A percentile compares a stretch with the other conserved stretches of the same genome.
Conservation (phyloP, 2,113 vertebrate species). For the Dromas ardeola region DNA sequence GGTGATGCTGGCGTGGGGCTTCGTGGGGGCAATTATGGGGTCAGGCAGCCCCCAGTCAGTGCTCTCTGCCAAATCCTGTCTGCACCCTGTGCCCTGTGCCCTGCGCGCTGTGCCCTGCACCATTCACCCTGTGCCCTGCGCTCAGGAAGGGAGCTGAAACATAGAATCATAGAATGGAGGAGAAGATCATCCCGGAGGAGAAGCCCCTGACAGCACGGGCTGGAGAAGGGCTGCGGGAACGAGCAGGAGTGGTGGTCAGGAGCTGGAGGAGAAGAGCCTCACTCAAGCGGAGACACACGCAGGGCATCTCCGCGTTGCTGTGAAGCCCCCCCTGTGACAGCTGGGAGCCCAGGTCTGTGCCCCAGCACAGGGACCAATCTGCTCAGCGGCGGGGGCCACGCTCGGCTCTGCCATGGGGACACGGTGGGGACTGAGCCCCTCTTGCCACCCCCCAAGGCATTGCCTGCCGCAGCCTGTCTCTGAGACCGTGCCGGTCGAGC, state of each 20-base stretch:
- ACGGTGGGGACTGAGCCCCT: neutral
- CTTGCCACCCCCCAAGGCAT: fast-evolving
- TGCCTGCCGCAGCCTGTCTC: neutral
- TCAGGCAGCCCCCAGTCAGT: neutral
- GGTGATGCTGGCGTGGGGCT: fast-evolving
- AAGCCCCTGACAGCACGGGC: fast-evolving
- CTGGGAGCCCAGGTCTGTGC: fast-evolving
- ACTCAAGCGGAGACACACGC: fast-evolving
- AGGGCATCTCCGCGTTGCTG: fast-evolving
- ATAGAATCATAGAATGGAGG: no score
- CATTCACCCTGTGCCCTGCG: no score
- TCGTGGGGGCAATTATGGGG: fast-evolving
- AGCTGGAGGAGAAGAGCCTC: neutral
- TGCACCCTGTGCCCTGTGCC: neutral
- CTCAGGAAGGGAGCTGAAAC: neutral
- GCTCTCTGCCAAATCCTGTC: neutral
- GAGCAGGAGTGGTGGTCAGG: neutral
- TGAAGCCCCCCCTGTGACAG: neutral
- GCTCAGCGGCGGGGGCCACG: fast-evolving
- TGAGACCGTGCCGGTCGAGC: fast-evolving
- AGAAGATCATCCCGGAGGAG: neutral
- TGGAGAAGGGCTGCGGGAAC: neutral
- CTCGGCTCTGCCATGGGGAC: neutral
- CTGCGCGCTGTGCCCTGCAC: fast-evolving
- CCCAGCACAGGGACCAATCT: neutral